phyloP scores from a whole-genome alignment of 2,888 invertebrate genomes.

The Lagria hirta region DNA sequence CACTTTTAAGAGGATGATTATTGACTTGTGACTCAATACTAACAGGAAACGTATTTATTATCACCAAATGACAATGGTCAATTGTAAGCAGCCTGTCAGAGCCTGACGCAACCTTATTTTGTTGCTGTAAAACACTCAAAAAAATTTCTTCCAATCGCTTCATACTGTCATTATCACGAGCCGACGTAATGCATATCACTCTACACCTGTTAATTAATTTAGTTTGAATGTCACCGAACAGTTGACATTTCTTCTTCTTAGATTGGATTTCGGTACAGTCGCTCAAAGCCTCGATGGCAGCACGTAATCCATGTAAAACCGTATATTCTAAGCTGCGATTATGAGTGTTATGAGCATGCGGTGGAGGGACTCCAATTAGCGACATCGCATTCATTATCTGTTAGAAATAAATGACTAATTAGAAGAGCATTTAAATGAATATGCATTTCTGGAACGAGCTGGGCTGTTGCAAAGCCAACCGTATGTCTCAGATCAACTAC shows the following conservation, averaged over 20 bases:
- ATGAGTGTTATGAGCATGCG: conserved; percentile 41
- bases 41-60: conserved; percentile 85
- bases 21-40: conserved; percentile 77
- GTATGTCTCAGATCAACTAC: not conserved
- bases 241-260: conserved; percentile 55
- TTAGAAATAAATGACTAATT: conserved; percentile 19
- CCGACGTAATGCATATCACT: conserved; percentile 88
- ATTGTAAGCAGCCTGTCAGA: conserved; percentile 68
- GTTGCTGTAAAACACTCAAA: conserved; percentile 75
- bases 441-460: conserved; percentile 6
- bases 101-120: conserved; percentile 70
- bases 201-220: conserved; percentile 65
- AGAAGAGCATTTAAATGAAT: conserved; percentile 4
- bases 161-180: conserved; percentile 84
- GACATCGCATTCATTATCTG: conserved; percentile 82
- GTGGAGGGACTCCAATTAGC: conserved; percentile 75
- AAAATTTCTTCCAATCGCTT: conserved; percentile 86
- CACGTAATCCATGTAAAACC: conserved; percentile 79
- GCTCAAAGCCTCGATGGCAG: conserved; percentile 82
- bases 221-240: conserved; percentile 52
- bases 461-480: too few species aligned
- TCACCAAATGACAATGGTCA: conserved; percentile 85
- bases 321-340: conserved; percentile 64
- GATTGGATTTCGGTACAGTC: conserved; percentile 79
- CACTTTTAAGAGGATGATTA: conserved; percentile 69